Base-by-base conservation (phyloP, 1,140 invertebrate genomes). In the Lucilia cuprina region DNA sequence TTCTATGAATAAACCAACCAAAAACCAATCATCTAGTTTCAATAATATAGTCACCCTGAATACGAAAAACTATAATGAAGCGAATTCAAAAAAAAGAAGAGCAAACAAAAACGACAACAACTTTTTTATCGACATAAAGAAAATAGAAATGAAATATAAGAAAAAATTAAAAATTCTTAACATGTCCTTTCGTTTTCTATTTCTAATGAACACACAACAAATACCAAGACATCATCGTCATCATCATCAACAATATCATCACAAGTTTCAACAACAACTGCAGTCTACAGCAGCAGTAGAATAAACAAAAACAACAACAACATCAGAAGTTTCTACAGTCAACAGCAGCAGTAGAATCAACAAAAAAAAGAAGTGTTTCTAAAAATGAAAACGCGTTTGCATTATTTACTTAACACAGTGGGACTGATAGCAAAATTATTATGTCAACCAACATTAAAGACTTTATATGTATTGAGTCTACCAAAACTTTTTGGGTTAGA, bases 151-250 rank as follows among this genome's bases (percentile, higher is more conserved):
- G 14, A 35, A 41, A 50, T 82, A 60, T 17, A 41, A 30, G 25
- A 30, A 30, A 30, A 83, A 85, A 85, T 85, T 85, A 80, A 83
- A 85, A 80, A 85, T 85, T 85, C 84, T 85, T 82, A 83, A 85
- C 82, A 82, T 85, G 84, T 85, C 84, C 84, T 85, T 85, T 83
- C 84, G 83, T 83, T 85, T 85, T 85, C 84, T 83, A 85, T 83
- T 74, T 70, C 30, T 12, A 41, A 41, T 41, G 41, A 55, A 55
- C 50, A 49, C 49, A 49, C 49, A 12, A 30, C 25, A 30, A 2
- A 30, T 3, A 30, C 25, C 25, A 30, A 30, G 25, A 2, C 25
- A 30, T 30, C 25, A 41, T 41, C 41, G 5, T 41, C 41, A 41
- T 41, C 41, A 10, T 41, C 41, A 41, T 41, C 41, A 41, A 41